phyloP scores from a whole-genome alignment of 2,888 invertebrate genomes.

The Stenurella melanura region DNA sequence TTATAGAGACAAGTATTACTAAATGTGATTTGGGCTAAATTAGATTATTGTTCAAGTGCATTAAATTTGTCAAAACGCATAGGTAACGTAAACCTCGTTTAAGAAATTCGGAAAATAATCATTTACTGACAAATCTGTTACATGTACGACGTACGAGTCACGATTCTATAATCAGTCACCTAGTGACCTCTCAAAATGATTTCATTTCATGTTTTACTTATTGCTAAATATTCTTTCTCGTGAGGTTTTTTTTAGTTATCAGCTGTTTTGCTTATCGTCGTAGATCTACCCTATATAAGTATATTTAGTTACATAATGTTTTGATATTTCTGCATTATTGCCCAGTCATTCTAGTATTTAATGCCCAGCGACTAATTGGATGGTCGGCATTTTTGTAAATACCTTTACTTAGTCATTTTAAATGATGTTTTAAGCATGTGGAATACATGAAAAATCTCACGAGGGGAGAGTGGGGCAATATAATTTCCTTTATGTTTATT shows the following conservation, averaged over 20 bases:
- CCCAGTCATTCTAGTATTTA: too few relatives aligned
- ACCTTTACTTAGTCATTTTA: too few relatives aligned
- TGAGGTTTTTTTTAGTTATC: not conserved
- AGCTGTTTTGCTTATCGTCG: not conserved
- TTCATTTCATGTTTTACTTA: not conserved
- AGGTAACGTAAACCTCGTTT: not conserved
- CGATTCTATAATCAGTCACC: not conserved
- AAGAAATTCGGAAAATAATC: not conserved
- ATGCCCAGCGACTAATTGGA: too few relatives aligned
- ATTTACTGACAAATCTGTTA: not conserved
- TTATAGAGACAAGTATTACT: not conserved
- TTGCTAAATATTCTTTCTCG: not conserved
- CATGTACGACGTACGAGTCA: not conserved
- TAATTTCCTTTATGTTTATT: too few relatives aligned
- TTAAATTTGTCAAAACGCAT: not conserved
- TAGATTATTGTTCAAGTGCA: not conserved
- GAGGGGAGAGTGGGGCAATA: too few relatives aligned
- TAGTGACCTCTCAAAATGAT: not conserved
- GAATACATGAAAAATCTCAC: too few relatives aligned
- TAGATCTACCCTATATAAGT: not conserved
- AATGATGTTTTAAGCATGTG: too few relatives aligned
- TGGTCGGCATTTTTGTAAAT: too few relatives aligned
- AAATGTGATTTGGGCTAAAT: not conserved
- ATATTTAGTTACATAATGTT: too few relatives aligned
- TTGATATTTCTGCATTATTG: too few relatives aligned